Evolutionary conservation across 2,797 vertebrate genomes (phyloP), one percentile per base, ranked within the genome.

Genomic region (Glossophaga mutica): DNA sequence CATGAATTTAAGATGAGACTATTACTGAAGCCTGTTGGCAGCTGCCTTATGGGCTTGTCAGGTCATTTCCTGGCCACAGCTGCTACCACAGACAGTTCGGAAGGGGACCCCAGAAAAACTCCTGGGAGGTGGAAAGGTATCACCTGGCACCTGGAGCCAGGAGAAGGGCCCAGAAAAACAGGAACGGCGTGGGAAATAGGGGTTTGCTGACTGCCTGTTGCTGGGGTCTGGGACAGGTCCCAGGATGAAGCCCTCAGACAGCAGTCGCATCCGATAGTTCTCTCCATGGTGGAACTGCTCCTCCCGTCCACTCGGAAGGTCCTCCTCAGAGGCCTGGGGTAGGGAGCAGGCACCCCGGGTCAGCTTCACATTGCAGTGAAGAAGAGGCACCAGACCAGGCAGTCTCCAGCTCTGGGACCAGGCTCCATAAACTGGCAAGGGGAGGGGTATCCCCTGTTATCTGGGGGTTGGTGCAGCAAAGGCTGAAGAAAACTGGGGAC

Each of bases 261-360:
- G 59, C n/a, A 44, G 5, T 42, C 24, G 14, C 0, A 11, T n/a
- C n/a, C 44, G 21, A 0, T 1, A 70, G n/a, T 32, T n/a, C 21
- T 59, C 12, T 16, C 3, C 8, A 46, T 67, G 3, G 2, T 65
- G 52, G n/a, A 21, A 26, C 9, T 5, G 3, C 48, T 6, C 44
- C 34, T 8, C 52, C 6, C 26, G 22, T 73, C 42, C 29, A 48
- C 65, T 14, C 57, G 12, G 12, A 46, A n/a, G 15, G 15, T 32
- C 62, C 82, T 18, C 5, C 24, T 1, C 37, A 26, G 65, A 91
- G 26, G 85, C 82, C 78, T 46, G 4, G 0, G 2, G 22, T n/a
- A 18, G n/a, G 24, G 26, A 91, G 6, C 3, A 84, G 70, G 8
- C 21, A 68, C 42, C 44, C 50, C 24, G 34, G 39, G n/a, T 91